These are phyloP conservation scores for Malurus elegans DNA, from an alignment of 2,113 vertebrate species.

Conservation along the genomic window DNA sequence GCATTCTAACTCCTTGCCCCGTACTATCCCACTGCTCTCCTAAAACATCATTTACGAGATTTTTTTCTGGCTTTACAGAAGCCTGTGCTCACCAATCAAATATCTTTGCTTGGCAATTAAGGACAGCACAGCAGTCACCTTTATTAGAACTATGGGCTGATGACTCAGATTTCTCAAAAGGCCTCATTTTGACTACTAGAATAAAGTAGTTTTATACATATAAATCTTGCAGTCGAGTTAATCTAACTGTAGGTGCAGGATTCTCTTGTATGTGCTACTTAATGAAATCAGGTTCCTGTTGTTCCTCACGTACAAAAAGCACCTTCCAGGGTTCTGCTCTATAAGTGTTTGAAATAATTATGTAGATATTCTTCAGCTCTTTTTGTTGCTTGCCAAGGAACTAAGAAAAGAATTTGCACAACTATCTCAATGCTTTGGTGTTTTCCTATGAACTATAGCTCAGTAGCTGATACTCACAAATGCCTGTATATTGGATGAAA, in stretches of 20 bases:
- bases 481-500: constrained; percentile 17
- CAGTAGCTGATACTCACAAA: constrained; percentile 56
- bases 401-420: background rate
- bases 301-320: background rate
- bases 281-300: background rate
- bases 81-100: background rate
- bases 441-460: constrained; percentile 23
- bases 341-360: background rate
- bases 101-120: background rate
- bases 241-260: background rate
- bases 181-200: background rate
- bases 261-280: background rate
- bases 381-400: background rate
- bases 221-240: background rate
- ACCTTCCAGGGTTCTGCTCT: background rate
- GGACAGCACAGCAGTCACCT: background rate
- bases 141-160: background rate
- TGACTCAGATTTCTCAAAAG: background rate
- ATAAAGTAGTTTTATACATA: background rate
- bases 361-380: background rate
- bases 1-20: background rate
- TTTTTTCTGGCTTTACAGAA: background rate
- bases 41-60: background rate
- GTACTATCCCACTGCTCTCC: background rate
- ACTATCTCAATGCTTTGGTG: background rate